Evolutionary conservation across 2,113 vertebrate genomes (phyloP), one percentile per base, ranked within the genome.

Genomic region (Oxygymnocypris stewartii): DNA sequence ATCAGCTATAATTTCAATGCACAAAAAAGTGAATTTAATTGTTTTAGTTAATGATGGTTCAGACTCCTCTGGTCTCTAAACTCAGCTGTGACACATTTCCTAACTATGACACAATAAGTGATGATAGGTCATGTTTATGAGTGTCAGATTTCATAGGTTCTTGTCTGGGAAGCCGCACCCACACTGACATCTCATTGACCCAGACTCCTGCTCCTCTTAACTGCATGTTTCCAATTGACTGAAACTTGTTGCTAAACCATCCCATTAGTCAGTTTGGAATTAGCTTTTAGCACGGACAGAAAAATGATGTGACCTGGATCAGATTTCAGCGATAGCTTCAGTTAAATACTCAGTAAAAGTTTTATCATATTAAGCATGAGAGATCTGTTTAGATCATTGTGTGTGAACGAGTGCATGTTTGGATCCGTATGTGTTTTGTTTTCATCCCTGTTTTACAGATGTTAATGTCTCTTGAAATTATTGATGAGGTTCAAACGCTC

Each of bases 401-500:
- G 13, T 54, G 13, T 54, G 76, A 51, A 31, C 7, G 8, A 78
- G 76, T 73, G 25, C 14, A 28, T 51, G 42, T 74, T 74, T 49
- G 42, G 42, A 25, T 49, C 12, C 42, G 25, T 47, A 25, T 23
- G n/a, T 54, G 47, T 54, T 54, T n/a, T 78, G 76, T 78, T 78
- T 54, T 51, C 44, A 5, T 78, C 54, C 25, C 25, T 51, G 14
- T 78, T 23, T 51, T 31, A 78, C 76, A 78, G 75, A 28, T 51
- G 76, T 18, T 51, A 78, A 78, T 54, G 44, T 54, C 76, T 78
- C 31, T 51, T 78, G 49, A 78, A n/a, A 54, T 78, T 54, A 78
- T 35, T 20, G 76, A 78, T 78, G 76, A 78, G 76, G 4, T 54
- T 78, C 0, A 31, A 78, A 51, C 9, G 0, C 47, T 78, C 76